These are phyloP conservation scores for Dendropsophus ebraccatus DNA, from an alignment of 2,113 vertebrate genomes.

Conservation along the genomic window DNA sequence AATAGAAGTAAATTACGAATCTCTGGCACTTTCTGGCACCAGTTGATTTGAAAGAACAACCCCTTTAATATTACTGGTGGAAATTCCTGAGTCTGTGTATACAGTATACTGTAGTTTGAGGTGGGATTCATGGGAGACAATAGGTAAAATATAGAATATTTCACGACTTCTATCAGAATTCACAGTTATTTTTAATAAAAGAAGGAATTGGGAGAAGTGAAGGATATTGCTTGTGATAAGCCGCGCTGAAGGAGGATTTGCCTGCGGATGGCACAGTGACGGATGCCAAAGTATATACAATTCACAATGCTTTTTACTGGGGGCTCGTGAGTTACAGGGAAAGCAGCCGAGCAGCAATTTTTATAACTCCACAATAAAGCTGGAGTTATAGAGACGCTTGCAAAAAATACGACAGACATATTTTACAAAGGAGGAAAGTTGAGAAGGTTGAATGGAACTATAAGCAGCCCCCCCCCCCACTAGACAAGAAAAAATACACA, in stretches of 20 bases:
- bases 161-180: too few relatives aligned
- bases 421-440: slow-evolving; percentile 50
- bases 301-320: slow-evolving; percentile 44
- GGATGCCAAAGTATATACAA: slow-evolving; percentile 38
- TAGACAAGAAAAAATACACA: background rate
- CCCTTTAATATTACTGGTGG: too few relatives aligned
- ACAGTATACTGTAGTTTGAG: too few relatives aligned
- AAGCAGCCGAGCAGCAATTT: slow-evolving; percentile 27
- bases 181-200: background rate
- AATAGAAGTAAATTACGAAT: too few relatives aligned
- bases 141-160: too few relatives aligned
- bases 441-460: slow-evolving; percentile 39
- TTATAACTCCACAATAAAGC: slow-evolving; percentile 48
- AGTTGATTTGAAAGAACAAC: too few relatives aligned
- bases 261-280: slow-evolving; percentile 10
- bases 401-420: slow-evolving; percentile 39
- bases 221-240: background rate
- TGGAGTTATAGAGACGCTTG: slow-evolving; percentile 31
- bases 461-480: too few relatives aligned
- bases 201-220: background rate
- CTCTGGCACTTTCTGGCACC: too few relatives aligned
- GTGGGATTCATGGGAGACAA: too few relatives aligned
- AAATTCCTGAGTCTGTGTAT: too few relatives aligned
- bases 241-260: background rate
- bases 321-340: slow-evolving; percentile 21